These are phyloP conservation scores for Osedax frankpressi DNA, from an alignment of 2,888 invertebrate species.

Conservation along the genomic window DNA sequence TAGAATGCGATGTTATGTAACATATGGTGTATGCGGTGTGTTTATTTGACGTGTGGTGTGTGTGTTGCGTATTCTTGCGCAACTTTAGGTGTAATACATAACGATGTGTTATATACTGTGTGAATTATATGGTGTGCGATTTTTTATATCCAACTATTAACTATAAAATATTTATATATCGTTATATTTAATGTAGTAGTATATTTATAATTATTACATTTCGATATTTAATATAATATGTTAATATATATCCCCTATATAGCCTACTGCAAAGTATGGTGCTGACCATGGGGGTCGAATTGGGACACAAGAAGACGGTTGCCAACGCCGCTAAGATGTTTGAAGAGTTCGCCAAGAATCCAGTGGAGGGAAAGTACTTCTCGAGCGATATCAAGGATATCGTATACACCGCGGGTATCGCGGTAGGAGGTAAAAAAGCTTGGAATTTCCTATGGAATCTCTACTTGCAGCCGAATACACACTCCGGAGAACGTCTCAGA, in stretches of 20 bases:
- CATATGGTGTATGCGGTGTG: too few species aligned
- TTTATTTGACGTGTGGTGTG: too few species aligned
- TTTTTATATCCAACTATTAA: too few species aligned
- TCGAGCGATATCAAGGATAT: not conserved
- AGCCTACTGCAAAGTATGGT: not conserved
- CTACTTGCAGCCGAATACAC: conserved; percentile 33
- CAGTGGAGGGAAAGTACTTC: not conserved
- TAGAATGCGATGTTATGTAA: too few species aligned
- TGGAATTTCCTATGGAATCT: conserved; percentile 42
- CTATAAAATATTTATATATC: too few species aligned
- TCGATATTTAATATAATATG: too few species aligned
- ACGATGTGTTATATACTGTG: too few species aligned
- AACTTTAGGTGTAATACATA: too few species aligned
- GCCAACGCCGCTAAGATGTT: not conserved
- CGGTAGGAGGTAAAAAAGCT: conserved; percentile 25
- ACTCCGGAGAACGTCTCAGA: conserved; percentile 33
- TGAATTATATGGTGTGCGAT: too few species aligned
- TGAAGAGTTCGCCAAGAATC: not conserved
- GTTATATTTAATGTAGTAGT: too few species aligned
- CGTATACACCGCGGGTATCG: not conserved
- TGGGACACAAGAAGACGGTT: not conserved
- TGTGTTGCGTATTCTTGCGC: too few species aligned
- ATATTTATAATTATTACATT: too few species aligned
- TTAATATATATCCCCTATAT: not conserved
- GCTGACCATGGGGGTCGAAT: not conserved